phyloP scores from a whole-genome alignment of 1,140 invertebrate genomes.

The Drosophila kikkawai region DNA sequence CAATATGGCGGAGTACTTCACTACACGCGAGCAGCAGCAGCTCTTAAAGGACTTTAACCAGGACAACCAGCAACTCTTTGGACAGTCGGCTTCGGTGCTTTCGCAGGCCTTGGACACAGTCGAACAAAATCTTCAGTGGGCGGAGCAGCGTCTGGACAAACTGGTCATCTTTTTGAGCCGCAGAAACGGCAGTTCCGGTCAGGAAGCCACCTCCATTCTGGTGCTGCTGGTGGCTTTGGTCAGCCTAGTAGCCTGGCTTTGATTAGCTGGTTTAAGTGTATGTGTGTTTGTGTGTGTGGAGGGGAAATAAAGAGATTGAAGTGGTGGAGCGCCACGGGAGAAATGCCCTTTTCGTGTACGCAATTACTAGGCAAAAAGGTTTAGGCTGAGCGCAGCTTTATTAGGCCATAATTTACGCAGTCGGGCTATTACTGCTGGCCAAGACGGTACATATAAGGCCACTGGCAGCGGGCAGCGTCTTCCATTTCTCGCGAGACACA shows the following conservation, averaged over 20 bases:
- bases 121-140: constrained; percentile 58
- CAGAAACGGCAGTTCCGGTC: constrained; percentile 30
- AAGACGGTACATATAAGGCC: constrained; percentile 56
- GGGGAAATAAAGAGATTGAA: constrained; percentile 49
- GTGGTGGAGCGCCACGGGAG: constrained; percentile 51
- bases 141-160: constrained; percentile 31
- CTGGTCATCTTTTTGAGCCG: constrained; percentile 34
- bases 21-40: constrained; percentile 84
- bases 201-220: constrained; percentile 11
- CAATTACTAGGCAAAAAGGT: constrained; percentile 82
- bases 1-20: constrained; percentile 84
- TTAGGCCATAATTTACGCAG: constrained; percentile 73
- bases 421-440: constrained; percentile 40
- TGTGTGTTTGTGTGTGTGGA: not conserved
- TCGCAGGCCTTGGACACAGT: constrained; percentile 36
- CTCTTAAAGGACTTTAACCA: constrained; percentile 48
- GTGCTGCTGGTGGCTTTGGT: constrained; percentile 24
- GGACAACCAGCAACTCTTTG: constrained; percentile 46
- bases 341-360: constrained; percentile 77
- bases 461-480: constrained; percentile 26
- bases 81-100: constrained; percentile 28
- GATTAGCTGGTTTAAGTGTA: constrained; percentile 39
- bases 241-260: constrained; percentile 39
- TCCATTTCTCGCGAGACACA: constrained; percentile 56
- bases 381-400: constrained; percentile 54